Evolutionary conservation across 2,113 vertebrate species (phyloP), one percentile per base, ranked within the genome.

Genomic region (Physeter macrocephalus): DNA sequence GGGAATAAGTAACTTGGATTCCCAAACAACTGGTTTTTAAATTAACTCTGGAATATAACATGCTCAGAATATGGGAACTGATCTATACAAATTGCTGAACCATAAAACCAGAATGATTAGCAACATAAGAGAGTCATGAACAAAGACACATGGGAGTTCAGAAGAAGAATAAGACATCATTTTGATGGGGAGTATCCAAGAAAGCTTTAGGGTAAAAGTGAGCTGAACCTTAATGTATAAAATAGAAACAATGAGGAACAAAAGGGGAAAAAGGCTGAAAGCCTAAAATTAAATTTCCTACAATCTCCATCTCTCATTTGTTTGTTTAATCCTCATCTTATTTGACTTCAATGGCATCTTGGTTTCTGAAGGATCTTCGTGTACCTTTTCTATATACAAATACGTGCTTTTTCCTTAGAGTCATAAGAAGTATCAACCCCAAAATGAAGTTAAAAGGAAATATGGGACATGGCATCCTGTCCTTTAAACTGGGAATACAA

Each of bases 21-120:
- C 27, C n/a, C 62, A 49, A 96, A 94, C 59, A 94, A 94, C 29
- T 54, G 29, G 2, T 91, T 96, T 95, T 88, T 29, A 85, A 94
- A 90, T 83, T 89, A 90, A 96, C 20, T 88, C 64, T 46, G 67
- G 14, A 93, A 61, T 25, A 92, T 61, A 75, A 94, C 43, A 2
- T 78, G 21, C 52, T 96, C 36, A 87, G 92, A 95, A 97, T 84
- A 90, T 93, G 71, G 61, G 39, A 94, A 90, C 23, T 39, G 14
- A 92, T 90, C 10, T 75, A 39, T 41, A 46, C 5, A 94, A 90
- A 90, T 57, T 89, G 39, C 29, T 88, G 75, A 94, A 88, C 46
- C 57, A 43, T 74, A 93, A 88, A 88, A 91, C 34, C n/a, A 95
- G 61, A 94, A 86, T 75, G 34, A 87, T 75, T 78, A 87, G 39